These are phyloP conservation scores for Yponomeuta malinellus DNA, from an alignment of 2,888 invertebrate species.

Conservation along the genomic window DNA sequence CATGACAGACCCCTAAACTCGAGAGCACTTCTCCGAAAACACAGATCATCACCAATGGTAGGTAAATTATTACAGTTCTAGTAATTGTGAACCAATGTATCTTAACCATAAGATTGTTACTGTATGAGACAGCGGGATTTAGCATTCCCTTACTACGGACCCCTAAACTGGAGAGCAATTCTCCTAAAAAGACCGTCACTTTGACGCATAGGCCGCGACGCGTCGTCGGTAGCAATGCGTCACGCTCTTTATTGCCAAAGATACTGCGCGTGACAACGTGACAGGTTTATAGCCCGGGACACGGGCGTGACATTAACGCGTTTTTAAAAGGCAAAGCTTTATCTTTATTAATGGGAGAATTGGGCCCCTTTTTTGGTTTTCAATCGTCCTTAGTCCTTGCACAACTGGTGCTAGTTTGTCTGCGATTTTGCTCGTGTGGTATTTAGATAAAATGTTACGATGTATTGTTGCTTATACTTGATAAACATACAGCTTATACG, in stretches of 20 bases:
- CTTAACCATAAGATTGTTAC: no score
- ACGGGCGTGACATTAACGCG: not conserved
- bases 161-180: not conserved
- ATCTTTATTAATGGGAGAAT: slow-evolving; percentile 4
- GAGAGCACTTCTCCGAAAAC: no score
- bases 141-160: not conserved
- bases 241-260: slow-evolving; percentile 8
- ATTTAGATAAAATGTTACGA: no score
- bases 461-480: no score
- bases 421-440: slow-evolving; percentile 18
- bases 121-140: no score
- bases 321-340: slow-evolving; percentile 6
- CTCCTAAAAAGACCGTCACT: not conserved
- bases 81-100: no score
- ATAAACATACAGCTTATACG: no score
- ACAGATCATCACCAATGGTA: no score
- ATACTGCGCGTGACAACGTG: slow-evolving; percentile 9
- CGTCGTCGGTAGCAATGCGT: slow-evolving; percentile 6
- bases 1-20: no score
- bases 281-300: not conserved
- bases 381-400: not conserved
- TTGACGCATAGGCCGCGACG: slow-evolving; percentile 5
- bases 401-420: no score
- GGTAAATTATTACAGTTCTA: no score
- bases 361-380: not conserved